These are phyloP conservation scores for Hemaris fuciformis DNA, from an alignment of 2,888 invertebrate genomes.

Conservation along the genomic window DNA sequence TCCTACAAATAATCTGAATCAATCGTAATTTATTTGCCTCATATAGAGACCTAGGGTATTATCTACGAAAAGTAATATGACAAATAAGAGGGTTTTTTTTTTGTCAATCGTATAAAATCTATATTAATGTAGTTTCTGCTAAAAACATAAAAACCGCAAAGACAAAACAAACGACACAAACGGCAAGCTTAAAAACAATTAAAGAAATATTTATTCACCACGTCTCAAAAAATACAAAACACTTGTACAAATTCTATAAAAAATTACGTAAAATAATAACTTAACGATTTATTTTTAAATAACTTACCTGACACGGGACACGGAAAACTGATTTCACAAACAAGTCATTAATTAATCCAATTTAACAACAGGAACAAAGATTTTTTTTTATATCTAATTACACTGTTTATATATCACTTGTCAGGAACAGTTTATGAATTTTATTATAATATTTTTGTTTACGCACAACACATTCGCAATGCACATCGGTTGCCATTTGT, in stretches of 20 bases:
- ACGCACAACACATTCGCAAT: conserved; percentile 33
- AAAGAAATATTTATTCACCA: conserved; percentile 5
- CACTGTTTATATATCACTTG: background rate
- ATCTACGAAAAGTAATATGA: too few relatives aligned
- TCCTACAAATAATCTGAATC: too few relatives aligned
- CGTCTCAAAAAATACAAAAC: background rate
- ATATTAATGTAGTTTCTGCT: background rate
- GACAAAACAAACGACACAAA: conserved; percentile 1
- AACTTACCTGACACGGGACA: conserved; percentile 13
- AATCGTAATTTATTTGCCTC: too few relatives aligned
- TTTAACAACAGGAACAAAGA: background rate
- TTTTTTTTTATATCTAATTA: background rate
- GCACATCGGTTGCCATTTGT: conserved; percentile 16
- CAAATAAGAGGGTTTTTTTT: too few relatives aligned
- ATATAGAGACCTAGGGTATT: too few relatives aligned
- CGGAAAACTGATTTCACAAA: background rate
- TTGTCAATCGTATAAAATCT: too few relatives aligned
- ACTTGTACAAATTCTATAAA: background rate
- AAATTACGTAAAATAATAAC: background rate
- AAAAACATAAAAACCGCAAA: background rate
- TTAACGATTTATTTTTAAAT: conserved; percentile 18
- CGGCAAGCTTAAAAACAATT: conserved; percentile 12
- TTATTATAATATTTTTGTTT: conserved; percentile 30
- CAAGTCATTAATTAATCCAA: background rate
- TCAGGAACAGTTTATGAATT: background rate